Base-by-base conservation (phyloP, 92 coral and sea anemone genomes). In the Epizoanthus stellaris region DNA sequence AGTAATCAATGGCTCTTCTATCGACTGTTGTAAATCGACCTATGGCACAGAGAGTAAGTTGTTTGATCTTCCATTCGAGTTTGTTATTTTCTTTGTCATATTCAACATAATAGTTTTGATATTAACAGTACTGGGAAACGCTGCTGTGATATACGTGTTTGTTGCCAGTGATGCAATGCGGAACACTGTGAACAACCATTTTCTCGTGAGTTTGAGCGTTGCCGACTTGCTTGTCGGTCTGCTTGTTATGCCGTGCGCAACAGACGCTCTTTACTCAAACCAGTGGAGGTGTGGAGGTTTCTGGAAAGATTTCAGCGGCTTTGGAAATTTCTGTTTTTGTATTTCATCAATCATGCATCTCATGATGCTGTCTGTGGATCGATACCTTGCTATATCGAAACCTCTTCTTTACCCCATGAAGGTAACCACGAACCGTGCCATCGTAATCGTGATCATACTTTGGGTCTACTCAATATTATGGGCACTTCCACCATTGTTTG, bases 281-380 rank as follows among this genome's bases (percentile, higher is more conserved):
- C 43, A 86, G 68, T 93, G 96, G 96, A 87, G 96, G n/a, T 87
- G 88, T 73, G 96, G 94, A 20, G 67, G 0, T 10, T 23, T 88
- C 43, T 88, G 94, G 94, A 90, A 83, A 42, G 85, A 79, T 9
- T 84, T 93, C 58, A 91, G 91, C 74, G 96, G 92, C 8, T 85
- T 90, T 77, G 96, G 94, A 12, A 93, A 93, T 61, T 90, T 93
- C 73, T 88, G 92, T 40, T 93, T 93, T 73, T 93, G 96, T 60
- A 93, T 93, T 73, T 93, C 96, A 23, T 93, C 96, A 5, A 93
- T 93, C 38, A 88, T 93, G 77, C 96, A 93, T 52, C 83, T 93
- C 39, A 85, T 91, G 73, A 49, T 90, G 63, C 39, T 93, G 7
- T 93, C 96, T 0, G 85, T 93, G 19, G 96, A 93, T 54, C 96